Conservation (phyloP, 2,888 invertebrate species). For the Drosophila rellima region DNA sequence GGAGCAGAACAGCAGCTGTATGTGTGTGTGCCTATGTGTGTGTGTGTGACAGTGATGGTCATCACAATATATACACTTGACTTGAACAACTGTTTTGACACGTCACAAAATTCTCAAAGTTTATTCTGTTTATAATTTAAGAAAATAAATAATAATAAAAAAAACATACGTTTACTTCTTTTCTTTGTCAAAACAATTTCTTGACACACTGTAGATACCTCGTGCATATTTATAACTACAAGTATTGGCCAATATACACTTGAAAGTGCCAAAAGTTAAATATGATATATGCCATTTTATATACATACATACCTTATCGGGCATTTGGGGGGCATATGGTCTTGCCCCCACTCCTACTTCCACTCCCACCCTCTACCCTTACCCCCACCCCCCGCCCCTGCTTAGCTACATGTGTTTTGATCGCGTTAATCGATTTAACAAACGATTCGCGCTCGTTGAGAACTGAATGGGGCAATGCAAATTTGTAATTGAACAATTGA, state of each 20-base stretch:
- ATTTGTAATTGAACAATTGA: constrained; percentile 60
- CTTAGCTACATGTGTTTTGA: constrained; percentile 26
- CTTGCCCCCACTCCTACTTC: no score
- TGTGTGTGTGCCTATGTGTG: background rate
- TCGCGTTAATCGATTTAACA: constrained; percentile 66
- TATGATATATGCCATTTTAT: constrained; percentile 47
- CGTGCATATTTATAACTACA: background rate
- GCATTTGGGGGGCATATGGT: constrained; percentile 19
- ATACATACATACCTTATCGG: constrained; percentile 60
- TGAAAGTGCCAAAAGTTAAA: constrained; percentile 69
- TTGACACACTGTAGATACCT: background rate
- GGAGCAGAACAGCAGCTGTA: constrained; percentile 11
- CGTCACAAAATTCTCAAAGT: background rate
- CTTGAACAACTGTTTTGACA: background rate
- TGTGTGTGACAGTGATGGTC: constrained; percentile 41
- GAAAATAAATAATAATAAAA: no score
- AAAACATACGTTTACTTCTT: no score
- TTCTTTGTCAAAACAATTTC: background rate
- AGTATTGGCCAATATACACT: constrained; percentile 71
- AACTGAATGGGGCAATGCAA: constrained; percentile 56
- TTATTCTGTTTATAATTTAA: no score
- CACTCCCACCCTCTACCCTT: background rate
- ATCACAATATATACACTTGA: constrained; percentile 37
- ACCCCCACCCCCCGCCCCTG: background rate
- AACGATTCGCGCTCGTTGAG: constrained; percentile 44